phyloP scores from a whole-genome alignment of 2,797 vertebrate species.

The Rhynchonycteris naso region DNA sequence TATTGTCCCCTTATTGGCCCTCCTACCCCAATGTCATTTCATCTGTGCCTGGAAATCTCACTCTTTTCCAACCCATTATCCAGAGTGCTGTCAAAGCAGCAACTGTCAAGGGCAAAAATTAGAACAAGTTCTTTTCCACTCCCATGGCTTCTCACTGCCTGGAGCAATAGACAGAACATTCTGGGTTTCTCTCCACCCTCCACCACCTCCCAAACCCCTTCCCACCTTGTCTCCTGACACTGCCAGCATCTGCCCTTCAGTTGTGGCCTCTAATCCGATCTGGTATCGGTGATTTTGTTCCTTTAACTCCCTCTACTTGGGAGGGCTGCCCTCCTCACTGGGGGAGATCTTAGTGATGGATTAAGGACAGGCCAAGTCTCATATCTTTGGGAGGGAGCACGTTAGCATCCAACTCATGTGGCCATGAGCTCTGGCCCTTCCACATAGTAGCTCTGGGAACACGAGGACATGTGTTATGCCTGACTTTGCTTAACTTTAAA shows the following conservation, averaged over 20 bases:
- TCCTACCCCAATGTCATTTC: background rate
- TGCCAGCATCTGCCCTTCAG: background rate
- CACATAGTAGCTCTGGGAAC: background rate
- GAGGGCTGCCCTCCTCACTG: background rate
- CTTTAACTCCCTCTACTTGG: background rate
- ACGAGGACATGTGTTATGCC: background rate
- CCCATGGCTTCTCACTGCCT: background rate
- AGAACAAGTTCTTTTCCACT: background rate
- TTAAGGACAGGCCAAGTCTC: background rate
- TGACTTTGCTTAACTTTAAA: background rate
- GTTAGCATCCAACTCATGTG: fast-evolving
- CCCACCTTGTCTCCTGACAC: background rate
- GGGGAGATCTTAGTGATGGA: background rate
- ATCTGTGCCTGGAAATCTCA: background rate
- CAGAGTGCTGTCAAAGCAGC: background rate
- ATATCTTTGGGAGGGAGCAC: background rate
- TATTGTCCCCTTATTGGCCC: background rate
- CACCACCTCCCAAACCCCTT: fast-evolving
- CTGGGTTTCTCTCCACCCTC: fast-evolving
- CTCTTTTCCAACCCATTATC: background rate
- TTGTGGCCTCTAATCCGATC: background rate
- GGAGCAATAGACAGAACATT: background rate
- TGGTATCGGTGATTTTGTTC: background rate
- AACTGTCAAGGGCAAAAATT: background rate
- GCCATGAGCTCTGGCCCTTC: background rate